A percentile compares a stretch with the other conserved stretches of the same genome.
Evolutionary conservation across 2,797 vertebrate species (phyloP).

Genomic region (Sebastes glaucus): DNA sequence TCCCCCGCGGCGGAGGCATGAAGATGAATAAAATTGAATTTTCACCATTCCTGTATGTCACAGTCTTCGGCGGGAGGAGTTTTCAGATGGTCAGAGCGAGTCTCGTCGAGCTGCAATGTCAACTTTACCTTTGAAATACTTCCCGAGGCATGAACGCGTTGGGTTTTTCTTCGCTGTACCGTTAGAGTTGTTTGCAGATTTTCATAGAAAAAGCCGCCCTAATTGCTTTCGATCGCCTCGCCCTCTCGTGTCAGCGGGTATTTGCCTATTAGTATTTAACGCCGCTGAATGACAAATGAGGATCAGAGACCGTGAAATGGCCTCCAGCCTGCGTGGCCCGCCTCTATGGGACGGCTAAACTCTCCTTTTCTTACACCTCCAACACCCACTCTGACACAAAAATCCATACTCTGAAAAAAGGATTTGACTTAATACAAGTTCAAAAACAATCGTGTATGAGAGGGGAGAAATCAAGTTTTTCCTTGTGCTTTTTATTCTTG

Average conservation of each 20-base stretch:
- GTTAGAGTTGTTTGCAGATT: slow-evolving; percentile 41
- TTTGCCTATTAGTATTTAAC: slow-evolving; percentile 83
- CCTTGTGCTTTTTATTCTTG: neutral
- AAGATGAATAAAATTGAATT: slow-evolving; percentile 37
- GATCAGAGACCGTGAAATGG: slow-evolving; percentile 80
- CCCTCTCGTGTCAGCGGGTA: slow-evolving; percentile 70
- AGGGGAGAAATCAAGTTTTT: neutral
- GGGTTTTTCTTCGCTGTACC: neutral
- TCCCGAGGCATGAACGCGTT: neutral
- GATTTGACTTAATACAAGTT: slow-evolving; percentile 47
- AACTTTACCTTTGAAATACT: neutral
- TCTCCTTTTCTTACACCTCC: slow-evolving; percentile 17
- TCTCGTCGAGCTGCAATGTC: slow-evolving; percentile 10
- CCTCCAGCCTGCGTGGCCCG: slow-evolving; percentile 37
- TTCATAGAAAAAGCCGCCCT: slow-evolving; percentile 53
- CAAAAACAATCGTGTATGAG: slow-evolving; percentile 17
- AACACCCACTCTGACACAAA: slow-evolving; percentile 49
- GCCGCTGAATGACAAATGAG: slow-evolving; percentile 83
- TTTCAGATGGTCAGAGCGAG: slow-evolving; percentile 4
- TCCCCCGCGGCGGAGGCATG: neutral
- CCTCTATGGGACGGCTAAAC: slow-evolving; percentile 27
- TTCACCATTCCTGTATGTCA: neutral
- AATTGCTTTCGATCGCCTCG: slow-evolving; percentile 81
- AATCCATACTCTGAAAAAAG: slow-evolving; percentile 64
- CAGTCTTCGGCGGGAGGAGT: slow-evolving; percentile 1